Base-by-base conservation (phyloP, 2,888 invertebrate genomes). In the Chloroclystis v-ata region DNA sequence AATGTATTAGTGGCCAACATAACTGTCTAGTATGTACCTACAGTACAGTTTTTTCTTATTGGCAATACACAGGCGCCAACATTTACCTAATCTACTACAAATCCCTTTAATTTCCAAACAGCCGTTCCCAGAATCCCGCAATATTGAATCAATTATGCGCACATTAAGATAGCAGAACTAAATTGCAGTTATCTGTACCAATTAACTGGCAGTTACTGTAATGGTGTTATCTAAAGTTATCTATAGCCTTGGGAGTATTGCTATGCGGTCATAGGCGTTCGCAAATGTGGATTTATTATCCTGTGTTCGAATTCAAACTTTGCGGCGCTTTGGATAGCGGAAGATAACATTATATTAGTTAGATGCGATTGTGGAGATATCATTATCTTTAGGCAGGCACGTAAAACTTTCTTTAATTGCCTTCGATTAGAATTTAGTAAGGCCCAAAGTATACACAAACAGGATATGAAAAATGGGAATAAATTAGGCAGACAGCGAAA, bases 181-280 rank as follows among this genome's bases (percentile, higher is more conserved):
- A 49, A 49, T 49, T 49, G 52, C 57, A 53, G 54, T 57, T 57
- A 59, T 59, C 59, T 52, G 46, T 35, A 33, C 54, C 59, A 59
- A 55, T 59, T 57, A 57, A 53, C 51, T 16, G 38, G 12, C 46
- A 49, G 38, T 52, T 37, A 43, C 35, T 54, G 41, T 52, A 57
- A 55, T 45, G 43, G 52, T 37, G 52, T 61, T 61, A 61, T 61
- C 61, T 54, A 33, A 20, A 35, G 52, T 61, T 61, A 61, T 61
- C 61, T 54, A 35, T 25, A 35, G 52, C 57, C 52, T 61, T 54
- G 39, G 52, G 43, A 52, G 56, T 60, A 61, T 56, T 54, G 54
- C 50, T 55, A 49, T 54, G 53, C 54, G 53, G 46, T 57, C 56
- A 54, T 57, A 50, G 45, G 49, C 46, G 43, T 40, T 29, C 37